Conservation (phyloP, 37 sponge, comb jelly and placozoan species). For the Ephydatia muelleri region DNA sequence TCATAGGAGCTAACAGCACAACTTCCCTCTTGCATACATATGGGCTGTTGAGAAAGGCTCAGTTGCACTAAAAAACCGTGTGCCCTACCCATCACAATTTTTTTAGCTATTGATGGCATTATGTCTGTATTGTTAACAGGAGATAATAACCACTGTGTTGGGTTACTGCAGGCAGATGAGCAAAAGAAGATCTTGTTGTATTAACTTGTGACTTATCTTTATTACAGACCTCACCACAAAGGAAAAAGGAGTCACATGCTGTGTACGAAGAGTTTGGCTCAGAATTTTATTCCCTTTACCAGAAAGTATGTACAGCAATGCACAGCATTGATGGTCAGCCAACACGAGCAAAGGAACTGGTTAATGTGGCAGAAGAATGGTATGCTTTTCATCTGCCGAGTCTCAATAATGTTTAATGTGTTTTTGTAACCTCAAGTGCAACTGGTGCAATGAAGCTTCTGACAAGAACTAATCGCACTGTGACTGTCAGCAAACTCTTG, state of each 20-base stretch:
- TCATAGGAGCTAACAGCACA: too few relatives aligned
- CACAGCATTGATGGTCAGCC: background rate
- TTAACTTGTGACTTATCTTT: too few relatives aligned
- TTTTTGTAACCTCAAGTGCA: background rate
- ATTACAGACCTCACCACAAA: background rate
- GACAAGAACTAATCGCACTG: background rate
- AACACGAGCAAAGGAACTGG: background rate
- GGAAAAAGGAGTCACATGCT: background rate
- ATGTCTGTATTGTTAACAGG: too few relatives aligned
- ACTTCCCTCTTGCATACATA: too few relatives aligned
- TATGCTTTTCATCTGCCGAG: background rate
- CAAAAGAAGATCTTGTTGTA: too few relatives aligned
- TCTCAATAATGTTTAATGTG: background rate
- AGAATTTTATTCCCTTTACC: background rate
- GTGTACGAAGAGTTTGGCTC: background rate
- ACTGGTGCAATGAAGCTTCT: background rate
- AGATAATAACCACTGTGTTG: too few relatives aligned
- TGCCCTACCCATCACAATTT: too few relatives aligned
- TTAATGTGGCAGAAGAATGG: background rate
- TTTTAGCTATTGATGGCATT: too few relatives aligned
- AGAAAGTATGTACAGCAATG: background rate
- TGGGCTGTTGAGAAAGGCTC: too few relatives aligned
- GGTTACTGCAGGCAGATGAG: too few relatives aligned
- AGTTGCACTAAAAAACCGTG: too few relatives aligned
- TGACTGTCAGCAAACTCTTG: background rate